A percentile compares a stretch with the other conserved stretches of the same genome.
phyloP scores from a whole-genome alignment of 64 coral and sea anemone genomes.

The Montipora foliosa region DNA sequence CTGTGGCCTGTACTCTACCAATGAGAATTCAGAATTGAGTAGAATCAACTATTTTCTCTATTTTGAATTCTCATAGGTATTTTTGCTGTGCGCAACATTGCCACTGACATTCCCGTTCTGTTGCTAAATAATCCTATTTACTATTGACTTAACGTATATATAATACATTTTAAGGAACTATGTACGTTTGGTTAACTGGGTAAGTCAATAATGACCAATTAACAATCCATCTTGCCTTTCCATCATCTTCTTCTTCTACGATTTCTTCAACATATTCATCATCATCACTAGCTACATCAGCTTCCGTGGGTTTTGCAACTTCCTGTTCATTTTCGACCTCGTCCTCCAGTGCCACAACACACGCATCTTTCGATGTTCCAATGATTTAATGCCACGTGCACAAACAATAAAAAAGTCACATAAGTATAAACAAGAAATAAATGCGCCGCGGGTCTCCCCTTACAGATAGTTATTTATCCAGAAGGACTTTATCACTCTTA shows the following conservation, averaged over 20 bases:
- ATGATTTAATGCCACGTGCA: slow-evolving; percentile 86
- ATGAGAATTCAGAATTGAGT: too few species aligned
- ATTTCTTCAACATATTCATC: slow-evolving; percentile 55
- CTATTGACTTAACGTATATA: too few species aligned
- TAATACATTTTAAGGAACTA: too few species aligned
- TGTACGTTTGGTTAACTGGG: too few species aligned
- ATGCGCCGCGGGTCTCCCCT: not conserved
- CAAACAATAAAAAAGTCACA: slow-evolving; percentile 30
- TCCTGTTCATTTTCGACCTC: slow-evolving; percentile 86
- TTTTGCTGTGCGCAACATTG: too few species aligned
- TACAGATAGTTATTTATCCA: not conserved
- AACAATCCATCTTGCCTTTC: slow-evolving; percentile 18
- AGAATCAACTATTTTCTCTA: too few species aligned
- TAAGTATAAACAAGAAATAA: not conserved
- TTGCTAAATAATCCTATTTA: too few species aligned
- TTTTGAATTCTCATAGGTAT: too few species aligned
- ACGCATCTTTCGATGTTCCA: slow-evolving; percentile 67
- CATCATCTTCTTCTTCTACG: slow-evolving; percentile 34
- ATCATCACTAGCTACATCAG: slow-evolving; percentile 30
- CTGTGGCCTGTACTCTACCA: too few species aligned
- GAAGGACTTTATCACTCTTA: not conserved
- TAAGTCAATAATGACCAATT: not conserved
- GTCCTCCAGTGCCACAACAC: slow-evolving; percentile 88
- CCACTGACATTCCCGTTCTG: too few species aligned
- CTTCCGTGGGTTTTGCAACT: slow-evolving; percentile 66